These are phyloP conservation scores for Melanotaenia nigrans DNA, from an alignment of 2,797 vertebrate genomes.

Conservation along the genomic window DNA sequence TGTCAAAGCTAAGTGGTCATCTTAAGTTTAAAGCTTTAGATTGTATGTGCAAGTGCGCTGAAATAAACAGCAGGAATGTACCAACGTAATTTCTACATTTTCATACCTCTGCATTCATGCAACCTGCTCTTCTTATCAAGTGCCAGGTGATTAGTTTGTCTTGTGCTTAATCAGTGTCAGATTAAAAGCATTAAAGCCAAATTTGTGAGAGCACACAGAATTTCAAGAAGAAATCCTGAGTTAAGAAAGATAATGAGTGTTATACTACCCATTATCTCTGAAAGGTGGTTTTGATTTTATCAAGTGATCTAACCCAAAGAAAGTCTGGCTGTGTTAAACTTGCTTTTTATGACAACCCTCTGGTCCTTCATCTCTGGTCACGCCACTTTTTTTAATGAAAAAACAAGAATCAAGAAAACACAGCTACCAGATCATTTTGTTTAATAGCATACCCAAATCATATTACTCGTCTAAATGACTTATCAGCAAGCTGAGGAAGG, in stretches of 20 bases:
- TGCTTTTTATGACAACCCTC: neutral
- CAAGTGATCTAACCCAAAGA: neutral
- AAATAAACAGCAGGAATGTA: too few species aligned
- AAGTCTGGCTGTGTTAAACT: neutral
- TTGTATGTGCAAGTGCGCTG: too few species aligned
- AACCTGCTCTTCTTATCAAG: too few species aligned
- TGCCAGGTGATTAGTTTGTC: too few species aligned
- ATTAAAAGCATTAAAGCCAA: too few species aligned
- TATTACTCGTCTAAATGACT: conserved; percentile 63
- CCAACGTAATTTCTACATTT: too few species aligned
- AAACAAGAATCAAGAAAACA: conserved; percentile 46
- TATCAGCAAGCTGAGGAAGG: conserved; percentile 59
- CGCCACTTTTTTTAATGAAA: conserved; percentile 49
- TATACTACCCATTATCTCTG: neutral
- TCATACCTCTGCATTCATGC: too few species aligned
- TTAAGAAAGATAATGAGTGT: neutral
- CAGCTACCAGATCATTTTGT: conserved; percentile 51
- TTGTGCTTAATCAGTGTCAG: too few species aligned
- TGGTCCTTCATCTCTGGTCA: conserved; percentile 5
- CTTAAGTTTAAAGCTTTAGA: too few species aligned
- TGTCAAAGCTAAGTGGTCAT: too few species aligned
- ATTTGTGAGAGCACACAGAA: too few species aligned
- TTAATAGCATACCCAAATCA: conserved; percentile 29
- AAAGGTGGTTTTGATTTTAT: neutral
- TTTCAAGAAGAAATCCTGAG: too few species aligned